These are phyloP conservation scores for Myxocyprinus asiaticus DNA, from an alignment of 2,113 vertebrate species.

Conservation along the genomic window DNA sequence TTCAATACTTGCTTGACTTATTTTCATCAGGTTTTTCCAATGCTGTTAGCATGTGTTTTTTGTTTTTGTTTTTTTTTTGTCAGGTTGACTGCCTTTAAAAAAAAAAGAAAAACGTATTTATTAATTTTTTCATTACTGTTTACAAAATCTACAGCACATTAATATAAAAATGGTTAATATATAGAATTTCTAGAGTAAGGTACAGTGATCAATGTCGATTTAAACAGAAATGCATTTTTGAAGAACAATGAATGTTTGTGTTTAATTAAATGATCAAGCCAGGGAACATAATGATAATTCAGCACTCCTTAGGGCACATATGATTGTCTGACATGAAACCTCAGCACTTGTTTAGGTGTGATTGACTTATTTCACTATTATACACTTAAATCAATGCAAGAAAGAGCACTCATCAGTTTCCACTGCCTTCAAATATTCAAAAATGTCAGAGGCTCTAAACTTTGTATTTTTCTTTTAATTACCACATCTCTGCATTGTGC, in stretches of 20 bases:
- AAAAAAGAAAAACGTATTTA: too few species aligned
- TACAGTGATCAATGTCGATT: not conserved
- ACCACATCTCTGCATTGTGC: too few species aligned
- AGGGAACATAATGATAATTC: not conserved
- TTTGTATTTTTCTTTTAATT: too few species aligned
- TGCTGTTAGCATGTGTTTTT: conserved; percentile 35
- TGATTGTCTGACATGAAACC: not conserved
- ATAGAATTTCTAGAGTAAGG: conserved; percentile 3
- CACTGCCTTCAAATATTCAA: too few species aligned
- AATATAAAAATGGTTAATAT: conserved; percentile 25
- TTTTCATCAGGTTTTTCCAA: conserved; percentile 42
- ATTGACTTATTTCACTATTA: too few species aligned
- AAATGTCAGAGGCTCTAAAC: too few species aligned
- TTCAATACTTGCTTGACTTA: conserved; percentile 7
- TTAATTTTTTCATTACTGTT: too few species aligned
- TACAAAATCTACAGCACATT: conserved; percentile 3
- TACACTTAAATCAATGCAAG: not conserved
- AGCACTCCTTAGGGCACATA: not conserved
- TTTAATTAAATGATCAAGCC: conserved; percentile 16
- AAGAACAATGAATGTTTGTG: not conserved
- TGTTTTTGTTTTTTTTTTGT: not conserved
- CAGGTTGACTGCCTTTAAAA: conserved; percentile 30
- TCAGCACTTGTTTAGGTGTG: not conserved
- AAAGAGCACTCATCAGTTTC: not conserved
- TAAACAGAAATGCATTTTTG: not conserved